A percentile compares a stretch with the other conserved stretches of the same genome.
These are phyloP conservation scores for Branchinecta sandiegonensis DNA, from an alignment of 2,888 invertebrate species.

Conservation along the genomic window DNA sequence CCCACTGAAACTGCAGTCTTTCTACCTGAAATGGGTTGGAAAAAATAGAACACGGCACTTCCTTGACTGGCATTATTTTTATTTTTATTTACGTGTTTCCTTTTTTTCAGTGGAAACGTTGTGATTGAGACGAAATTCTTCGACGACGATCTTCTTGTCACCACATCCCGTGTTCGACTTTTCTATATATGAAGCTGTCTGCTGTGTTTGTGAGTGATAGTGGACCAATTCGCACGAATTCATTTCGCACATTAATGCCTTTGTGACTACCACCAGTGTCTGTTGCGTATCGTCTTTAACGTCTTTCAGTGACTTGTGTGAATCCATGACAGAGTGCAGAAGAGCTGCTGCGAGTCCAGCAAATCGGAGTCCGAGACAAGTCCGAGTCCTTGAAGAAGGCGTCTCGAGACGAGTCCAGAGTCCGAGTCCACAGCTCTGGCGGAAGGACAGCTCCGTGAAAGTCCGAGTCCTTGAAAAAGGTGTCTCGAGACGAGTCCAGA, in stretches of 20 bases:
- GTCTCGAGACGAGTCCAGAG: too few relatives aligned
- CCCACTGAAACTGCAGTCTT: neutral
- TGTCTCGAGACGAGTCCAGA: too few relatives aligned
- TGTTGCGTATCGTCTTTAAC: too few relatives aligned
- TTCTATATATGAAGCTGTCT: slow-evolving; percentile 64
- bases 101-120: slow-evolving; percentile 69
- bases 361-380: too few relatives aligned
- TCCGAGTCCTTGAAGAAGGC: too few relatives aligned
- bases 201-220: neutral
- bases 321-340: too few relatives aligned
- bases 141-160: slow-evolving; percentile 83
- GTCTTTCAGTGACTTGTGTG: too few relatives aligned
- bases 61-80: too few relatives aligned
- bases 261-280: neutral
- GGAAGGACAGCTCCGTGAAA: too few relatives aligned
- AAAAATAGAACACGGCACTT: neutral
- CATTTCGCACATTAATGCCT: slow-evolving; percentile 10
- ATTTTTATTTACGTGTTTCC: slow-evolving; percentile 25
- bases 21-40: neutral
- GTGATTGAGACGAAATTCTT: slow-evolving; percentile 94
- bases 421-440: too few relatives aligned
- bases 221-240: slow-evolving; percentile 9
- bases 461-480: too few relatives aligned
- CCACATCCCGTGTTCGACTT: slow-evolving; percentile 83
- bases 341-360: too few relatives aligned